A percentile compares a stretch with the other conserved stretches of the same genome.
Evolutionary conservation across 2,113 vertebrate genomes (phyloP).

Genomic region (Varanus salvator): DNA sequence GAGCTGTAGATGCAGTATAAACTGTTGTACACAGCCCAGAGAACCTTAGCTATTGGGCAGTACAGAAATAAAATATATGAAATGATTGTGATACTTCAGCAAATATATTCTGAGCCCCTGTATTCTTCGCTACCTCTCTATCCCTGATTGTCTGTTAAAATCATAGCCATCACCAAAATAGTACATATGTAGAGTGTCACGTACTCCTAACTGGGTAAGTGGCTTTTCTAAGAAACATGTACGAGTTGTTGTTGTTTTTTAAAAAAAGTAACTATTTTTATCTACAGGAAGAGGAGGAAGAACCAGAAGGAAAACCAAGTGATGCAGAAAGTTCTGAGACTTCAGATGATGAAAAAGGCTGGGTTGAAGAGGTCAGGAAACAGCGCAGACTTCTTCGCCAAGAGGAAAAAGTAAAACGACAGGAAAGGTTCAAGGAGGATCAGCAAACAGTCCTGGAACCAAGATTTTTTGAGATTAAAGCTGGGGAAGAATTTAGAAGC

Average conservation of each 20-base stretch:
- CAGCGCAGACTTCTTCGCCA: slow-evolving; percentile 87
- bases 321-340: slow-evolving; percentile 94
- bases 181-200: slow-evolving; percentile 7
- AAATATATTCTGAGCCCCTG: not conserved
- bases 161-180: slow-evolving; percentile 1
- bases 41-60: no score
- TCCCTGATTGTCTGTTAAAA: slow-evolving; percentile 25
- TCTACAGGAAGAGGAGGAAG: slow-evolving; percentile 87
- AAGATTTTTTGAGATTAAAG: slow-evolving; percentile 97
- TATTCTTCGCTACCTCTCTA: not conserved
- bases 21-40: no score
- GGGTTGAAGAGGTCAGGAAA: slow-evolving; percentile 97
- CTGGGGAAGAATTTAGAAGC: slow-evolving; percentile 94
- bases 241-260: slow-evolving; percentile 4
- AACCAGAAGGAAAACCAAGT: slow-evolving; percentile 91
- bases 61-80: no score
- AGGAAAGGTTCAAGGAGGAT: slow-evolving; percentile 83
- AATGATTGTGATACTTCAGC: not conserved
- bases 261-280: slow-evolving; percentile 68
- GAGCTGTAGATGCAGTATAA: not conserved
- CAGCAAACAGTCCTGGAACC: slow-evolving; percentile 87
- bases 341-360: slow-evolving; percentile 95
- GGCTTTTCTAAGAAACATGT: not conserved
- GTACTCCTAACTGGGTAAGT: slow-evolving; percentile 25
- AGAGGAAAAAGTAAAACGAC: slow-evolving; percentile 84